A percentile compares a stretch with the other conserved stretches of the same genome.
These are phyloP conservation scores for Ataeniobius toweri DNA, from an alignment of 2,797 vertebrate species.

Conservation along the genomic window DNA sequence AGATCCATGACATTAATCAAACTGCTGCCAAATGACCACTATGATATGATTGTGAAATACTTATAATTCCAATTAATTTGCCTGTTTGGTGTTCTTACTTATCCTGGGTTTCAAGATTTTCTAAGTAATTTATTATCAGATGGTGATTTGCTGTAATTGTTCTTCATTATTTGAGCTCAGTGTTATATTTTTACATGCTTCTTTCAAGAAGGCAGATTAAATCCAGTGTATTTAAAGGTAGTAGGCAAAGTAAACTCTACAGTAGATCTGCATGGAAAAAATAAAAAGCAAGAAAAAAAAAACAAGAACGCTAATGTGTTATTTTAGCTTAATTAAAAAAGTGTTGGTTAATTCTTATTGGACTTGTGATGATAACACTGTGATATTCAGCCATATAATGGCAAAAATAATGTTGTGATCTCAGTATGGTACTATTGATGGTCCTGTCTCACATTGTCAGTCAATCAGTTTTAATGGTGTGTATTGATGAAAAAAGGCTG, in stretches of 20 bases:
- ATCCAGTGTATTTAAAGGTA: conserved; percentile 60
- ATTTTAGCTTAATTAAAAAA: conserved; percentile 62
- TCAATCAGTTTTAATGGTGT: conserved; percentile 66
- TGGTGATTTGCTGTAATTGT: conserved; percentile 73
- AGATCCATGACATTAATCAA: conserved; percentile 40
- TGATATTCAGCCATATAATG: conserved; percentile 70
- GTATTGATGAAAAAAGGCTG: conserved; percentile 65
- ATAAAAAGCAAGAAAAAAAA: conserved; percentile 23
- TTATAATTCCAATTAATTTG: conserved; percentile 61
- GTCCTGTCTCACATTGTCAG: conserved; percentile 60
- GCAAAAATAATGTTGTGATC: conserved; percentile 70
- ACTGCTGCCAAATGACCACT: conserved; percentile 58
- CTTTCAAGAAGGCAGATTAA: conserved; percentile 49
- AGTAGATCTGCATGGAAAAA: conserved; percentile 67
- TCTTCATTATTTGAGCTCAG: conserved; percentile 70
- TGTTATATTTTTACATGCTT: conserved; percentile 67
- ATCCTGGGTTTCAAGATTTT: conserved; percentile 51
- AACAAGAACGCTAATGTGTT: conserved; percentile 43
- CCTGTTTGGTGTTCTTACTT: conserved; percentile 52
- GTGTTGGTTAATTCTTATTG: conserved; percentile 71
- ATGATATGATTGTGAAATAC: conserved; percentile 62
- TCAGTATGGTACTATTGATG: conserved; percentile 72
- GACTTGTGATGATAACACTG: conserved; percentile 77
- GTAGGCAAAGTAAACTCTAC: conserved; percentile 45
- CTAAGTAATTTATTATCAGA: conserved; percentile 69